Evolutionary conservation across 2,797 vertebrate species (phyloP).

Genomic region (Esox lucius): DNA sequence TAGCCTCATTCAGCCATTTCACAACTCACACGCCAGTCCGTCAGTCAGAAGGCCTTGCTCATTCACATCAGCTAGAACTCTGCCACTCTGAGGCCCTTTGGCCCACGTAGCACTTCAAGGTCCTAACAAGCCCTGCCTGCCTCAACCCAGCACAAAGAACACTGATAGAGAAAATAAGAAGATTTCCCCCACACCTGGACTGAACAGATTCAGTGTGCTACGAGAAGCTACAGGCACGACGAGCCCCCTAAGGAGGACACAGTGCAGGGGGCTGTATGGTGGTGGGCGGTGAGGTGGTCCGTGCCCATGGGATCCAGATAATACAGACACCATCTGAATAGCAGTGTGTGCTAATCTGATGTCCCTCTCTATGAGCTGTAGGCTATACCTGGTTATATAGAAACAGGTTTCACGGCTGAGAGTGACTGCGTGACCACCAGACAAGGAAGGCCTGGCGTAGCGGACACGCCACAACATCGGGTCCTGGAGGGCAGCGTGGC

Average conservation of each 20-base stretch:
- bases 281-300: constrained; percentile 23
- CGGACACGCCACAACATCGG: neutral
- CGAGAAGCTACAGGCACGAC: constrained; percentile 21
- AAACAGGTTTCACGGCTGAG: constrained; percentile 19
- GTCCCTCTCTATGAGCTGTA: constrained; percentile 44
- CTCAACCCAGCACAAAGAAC: neutral
- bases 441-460: constrained; percentile 16
- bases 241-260: constrained; percentile 34
- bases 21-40: neutral
- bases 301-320: constrained; percentile 43
- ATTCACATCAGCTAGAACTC: neutral
- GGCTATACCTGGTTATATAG: constrained; percentile 18
- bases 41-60: neutral
- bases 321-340: constrained; percentile 53
- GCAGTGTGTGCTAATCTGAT: constrained; percentile 55
- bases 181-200: neutral
- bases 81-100: constrained; percentile 44
- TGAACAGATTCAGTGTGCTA: neutral
- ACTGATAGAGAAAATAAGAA: neutral
- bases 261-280: constrained; percentile 24
- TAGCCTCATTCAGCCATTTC: constrained; percentile 1
- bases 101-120: constrained; percentile 64
- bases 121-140: constrained; percentile 56
- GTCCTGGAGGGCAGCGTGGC: constrained; percentile 2
- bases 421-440: neutral